Evolutionary conservation across 2,113 vertebrate species (phyloP).

Genomic region (Clinocottus analis): DNA sequence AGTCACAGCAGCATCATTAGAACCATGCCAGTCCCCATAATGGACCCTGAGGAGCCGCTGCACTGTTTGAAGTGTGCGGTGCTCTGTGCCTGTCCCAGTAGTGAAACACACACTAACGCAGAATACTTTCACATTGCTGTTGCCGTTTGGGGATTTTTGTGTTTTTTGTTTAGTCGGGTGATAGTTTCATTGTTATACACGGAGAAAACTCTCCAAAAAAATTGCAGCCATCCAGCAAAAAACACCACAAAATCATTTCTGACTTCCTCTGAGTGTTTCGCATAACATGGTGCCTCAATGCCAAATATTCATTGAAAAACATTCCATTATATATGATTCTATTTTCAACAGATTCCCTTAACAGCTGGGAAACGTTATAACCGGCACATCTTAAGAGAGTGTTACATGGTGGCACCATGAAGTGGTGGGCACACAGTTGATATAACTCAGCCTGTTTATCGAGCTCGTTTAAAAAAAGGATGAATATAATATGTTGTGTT

Average conservation of each 20-base stretch:
- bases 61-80: constrained; percentile 39
- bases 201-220: background rate
- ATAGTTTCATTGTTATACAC: background rate
- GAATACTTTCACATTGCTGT: background rate
- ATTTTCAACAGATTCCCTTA: too few species aligned
- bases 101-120: constrained; percentile 6
- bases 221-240: too few species aligned
- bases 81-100: constrained; percentile 24
- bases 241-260: too few species aligned
- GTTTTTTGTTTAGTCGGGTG: background rate
- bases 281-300: too few species aligned
- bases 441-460: background rate
- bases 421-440: background rate
- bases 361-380: background rate
- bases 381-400: too few species aligned
- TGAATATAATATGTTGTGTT: background rate
- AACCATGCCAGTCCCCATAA: constrained; percentile 7
- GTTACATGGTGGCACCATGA: too few species aligned
- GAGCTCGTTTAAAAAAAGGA: background rate
- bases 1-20: constrained; percentile 56
- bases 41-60: constrained; percentile 39
- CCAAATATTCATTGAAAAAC: too few species aligned
- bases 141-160: background rate
- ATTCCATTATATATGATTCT: too few species aligned
- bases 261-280: too few species aligned